Evolutionary conservation across 2,113 vertebrate species (phyloP).

Genomic region (Platichthys stellatus): DNA sequence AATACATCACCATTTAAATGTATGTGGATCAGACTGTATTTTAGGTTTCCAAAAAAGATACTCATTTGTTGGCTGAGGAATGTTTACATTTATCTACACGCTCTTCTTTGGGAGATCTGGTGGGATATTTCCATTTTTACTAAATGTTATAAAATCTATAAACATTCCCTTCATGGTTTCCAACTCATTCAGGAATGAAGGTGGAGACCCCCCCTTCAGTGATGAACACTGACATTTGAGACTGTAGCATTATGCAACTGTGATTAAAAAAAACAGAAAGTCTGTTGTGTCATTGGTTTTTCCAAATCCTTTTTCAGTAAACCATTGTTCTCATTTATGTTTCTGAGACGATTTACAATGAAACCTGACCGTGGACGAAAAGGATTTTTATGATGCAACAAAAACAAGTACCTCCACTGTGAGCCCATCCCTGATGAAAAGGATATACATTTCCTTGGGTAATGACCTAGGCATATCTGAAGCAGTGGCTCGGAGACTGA

Average conservation of each 20-base stretch:
- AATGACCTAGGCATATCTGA: background rate
- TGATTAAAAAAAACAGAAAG: background rate
- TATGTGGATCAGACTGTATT: background rate
- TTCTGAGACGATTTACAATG: no score
- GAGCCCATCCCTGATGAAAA: constrained; percentile 1
- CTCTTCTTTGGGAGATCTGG: no score
- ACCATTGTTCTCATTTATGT: constrained; percentile 40
- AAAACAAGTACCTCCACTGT: background rate
- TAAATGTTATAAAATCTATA: background rate
- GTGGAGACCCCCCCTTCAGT: background rate
- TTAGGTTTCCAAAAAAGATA: background rate
- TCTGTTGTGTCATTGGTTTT: background rate
- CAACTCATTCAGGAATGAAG: background rate
- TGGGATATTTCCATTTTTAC: background rate
- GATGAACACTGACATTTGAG: background rate
- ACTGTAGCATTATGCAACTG: background rate
- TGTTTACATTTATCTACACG: background rate
- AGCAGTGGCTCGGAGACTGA: background rate
- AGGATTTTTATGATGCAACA: background rate
- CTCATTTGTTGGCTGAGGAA: background rate
- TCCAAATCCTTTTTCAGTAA: constrained; percentile 1
- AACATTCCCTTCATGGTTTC: background rate
- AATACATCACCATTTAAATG: background rate
- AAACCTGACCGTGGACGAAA: background rate
- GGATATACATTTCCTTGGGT: background rate